Evolutionary conservation across 2,113 vertebrate genomes (phyloP).

Genomic region (Paradisaea rubra): DNA sequence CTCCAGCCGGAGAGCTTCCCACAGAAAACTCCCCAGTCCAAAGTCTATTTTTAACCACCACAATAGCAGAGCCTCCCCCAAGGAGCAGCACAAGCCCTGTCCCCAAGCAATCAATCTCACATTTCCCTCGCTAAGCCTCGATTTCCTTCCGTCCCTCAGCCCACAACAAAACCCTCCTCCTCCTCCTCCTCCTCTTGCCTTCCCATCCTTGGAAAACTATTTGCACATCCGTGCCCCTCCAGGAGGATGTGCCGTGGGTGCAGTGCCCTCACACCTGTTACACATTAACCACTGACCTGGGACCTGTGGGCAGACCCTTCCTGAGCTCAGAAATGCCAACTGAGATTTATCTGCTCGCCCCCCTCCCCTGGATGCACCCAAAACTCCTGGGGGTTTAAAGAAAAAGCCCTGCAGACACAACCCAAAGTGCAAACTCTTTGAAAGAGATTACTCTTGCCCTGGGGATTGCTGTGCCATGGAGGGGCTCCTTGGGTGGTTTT

Average conservation of each 20-base stretch:
- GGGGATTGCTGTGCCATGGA: not conserved
- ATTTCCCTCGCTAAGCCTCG: conserved; percentile 37
- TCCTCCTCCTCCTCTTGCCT: not conserved
- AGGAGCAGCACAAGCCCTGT: conserved; percentile 10
- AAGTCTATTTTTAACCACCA: conserved; percentile 51
- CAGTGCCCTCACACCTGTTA: not conserved
- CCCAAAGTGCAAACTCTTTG: not conserved
- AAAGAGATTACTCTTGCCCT: not conserved
- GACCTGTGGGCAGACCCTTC: not conserved
- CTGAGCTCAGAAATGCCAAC: not conserved
- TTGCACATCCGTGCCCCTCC: not conserved
- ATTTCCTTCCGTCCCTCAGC: conserved; percentile 22
- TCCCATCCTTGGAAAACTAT: not conserved
- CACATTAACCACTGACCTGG: not conserved
- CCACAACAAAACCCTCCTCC: not conserved
- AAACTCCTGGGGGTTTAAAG: not conserved
- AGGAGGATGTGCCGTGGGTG: not conserved
- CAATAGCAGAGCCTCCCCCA: conserved; percentile 30
- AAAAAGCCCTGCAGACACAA: not conserved
- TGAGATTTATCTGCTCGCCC: not conserved
- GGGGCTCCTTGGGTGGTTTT: not conserved
- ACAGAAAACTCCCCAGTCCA: not conserved
- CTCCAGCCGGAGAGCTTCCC: not conserved
- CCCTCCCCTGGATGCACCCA: not conserved
- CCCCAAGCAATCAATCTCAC: conserved; percentile 34